These are phyloP conservation scores for Leucopsar rothschildi DNA, from an alignment of 2,113 vertebrate genomes.

Conservation along the genomic window DNA sequence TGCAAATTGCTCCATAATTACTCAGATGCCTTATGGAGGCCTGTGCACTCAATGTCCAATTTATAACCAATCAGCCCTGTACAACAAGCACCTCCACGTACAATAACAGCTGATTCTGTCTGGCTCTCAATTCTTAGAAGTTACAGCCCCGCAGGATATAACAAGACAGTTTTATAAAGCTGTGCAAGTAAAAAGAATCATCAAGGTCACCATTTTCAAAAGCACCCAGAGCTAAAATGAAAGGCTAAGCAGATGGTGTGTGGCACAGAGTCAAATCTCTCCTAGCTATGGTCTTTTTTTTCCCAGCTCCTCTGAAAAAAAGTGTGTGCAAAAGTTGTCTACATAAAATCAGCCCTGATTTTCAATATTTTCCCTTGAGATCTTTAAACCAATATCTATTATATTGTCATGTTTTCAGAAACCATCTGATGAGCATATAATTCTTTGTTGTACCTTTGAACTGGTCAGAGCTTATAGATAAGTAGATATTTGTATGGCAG, in stretches of 20 bases:
- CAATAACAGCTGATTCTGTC: constrained; percentile 42
- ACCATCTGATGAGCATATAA: background rate
- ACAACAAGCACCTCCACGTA: constrained; percentile 20
- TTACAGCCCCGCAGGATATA: background rate
- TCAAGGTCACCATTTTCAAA: constrained; percentile 33
- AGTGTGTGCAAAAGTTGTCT: background rate
- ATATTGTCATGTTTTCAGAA: background rate
- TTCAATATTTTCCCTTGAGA: background rate
- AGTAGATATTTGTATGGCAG: background rate
- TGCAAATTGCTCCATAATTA: constrained; percentile 49
- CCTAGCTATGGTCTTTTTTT: background rate
- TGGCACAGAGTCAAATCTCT: background rate
- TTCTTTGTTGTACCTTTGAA: background rate
- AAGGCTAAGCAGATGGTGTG: constrained; percentile 1
- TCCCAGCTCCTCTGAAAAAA: background rate
- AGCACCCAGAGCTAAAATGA: constrained; percentile 3
- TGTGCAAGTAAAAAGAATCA: background rate
- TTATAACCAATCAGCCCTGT: constrained; percentile 33
- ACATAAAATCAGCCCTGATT: background rate
- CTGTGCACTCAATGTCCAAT: constrained; percentile 26
- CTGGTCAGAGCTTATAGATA: background rate
- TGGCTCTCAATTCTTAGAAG: background rate
- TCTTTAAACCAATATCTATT: background rate
- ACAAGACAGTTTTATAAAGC: constrained; percentile 20
- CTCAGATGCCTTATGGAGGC: constrained; percentile 4